Evolutionary conservation across 2,113 vertebrate genomes (phyloP).

Genomic region (Thunnus maccoyii): DNA sequence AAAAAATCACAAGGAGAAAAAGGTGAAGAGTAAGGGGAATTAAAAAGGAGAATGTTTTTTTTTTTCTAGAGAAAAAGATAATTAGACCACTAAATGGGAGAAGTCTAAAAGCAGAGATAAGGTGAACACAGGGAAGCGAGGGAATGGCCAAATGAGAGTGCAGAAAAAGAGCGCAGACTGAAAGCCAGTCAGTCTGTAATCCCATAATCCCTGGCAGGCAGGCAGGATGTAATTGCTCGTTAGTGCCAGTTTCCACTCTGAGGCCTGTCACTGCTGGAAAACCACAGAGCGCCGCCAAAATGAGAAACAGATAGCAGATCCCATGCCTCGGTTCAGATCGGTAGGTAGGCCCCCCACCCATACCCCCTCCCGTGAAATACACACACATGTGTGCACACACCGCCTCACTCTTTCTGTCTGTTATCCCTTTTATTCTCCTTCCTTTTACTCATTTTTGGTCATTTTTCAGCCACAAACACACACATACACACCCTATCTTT

Average conservation of each 20-base stretch:
- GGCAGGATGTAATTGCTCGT: slow-evolving; percentile 84
- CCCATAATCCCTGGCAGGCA: slow-evolving; percentile 85
- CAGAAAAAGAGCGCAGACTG: slow-evolving; percentile 52
- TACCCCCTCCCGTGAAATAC: slow-evolving; percentile 7
- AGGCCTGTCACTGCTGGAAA: slow-evolving; percentile 79
- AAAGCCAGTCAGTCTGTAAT: slow-evolving; percentile 77
- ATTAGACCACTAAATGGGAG: slow-evolving; percentile 48
- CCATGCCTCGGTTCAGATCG: slow-evolving; percentile 71
- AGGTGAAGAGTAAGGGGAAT: slow-evolving; percentile 34
- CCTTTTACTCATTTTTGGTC: slow-evolving; percentile 13
- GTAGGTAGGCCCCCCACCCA: slow-evolving; percentile 29
- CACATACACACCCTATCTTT: slow-evolving; percentile 11
- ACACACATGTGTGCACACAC: slow-evolving; percentile 34
- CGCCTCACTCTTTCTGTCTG: neutral
- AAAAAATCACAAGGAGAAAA: slow-evolving; percentile 7
- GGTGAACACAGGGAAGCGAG: slow-evolving; percentile 37
- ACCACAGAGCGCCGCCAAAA: slow-evolving; percentile 73
- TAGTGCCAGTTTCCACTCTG: slow-evolving; percentile 83
- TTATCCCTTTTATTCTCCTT: neutral
- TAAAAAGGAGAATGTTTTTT: slow-evolving; percentile 47
- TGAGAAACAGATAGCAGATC: slow-evolving; percentile 83
- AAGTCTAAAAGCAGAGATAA: slow-evolving; percentile 57
- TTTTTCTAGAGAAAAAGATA: slow-evolving; percentile 48
- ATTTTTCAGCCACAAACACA: slow-evolving; percentile 28
- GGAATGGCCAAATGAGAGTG: slow-evolving; percentile 57